Evolutionary conservation across 2,888 invertebrate genomes (phyloP), one percentile per base, ranked within the genome.

Genomic region (Vanessa cardui): DNA sequence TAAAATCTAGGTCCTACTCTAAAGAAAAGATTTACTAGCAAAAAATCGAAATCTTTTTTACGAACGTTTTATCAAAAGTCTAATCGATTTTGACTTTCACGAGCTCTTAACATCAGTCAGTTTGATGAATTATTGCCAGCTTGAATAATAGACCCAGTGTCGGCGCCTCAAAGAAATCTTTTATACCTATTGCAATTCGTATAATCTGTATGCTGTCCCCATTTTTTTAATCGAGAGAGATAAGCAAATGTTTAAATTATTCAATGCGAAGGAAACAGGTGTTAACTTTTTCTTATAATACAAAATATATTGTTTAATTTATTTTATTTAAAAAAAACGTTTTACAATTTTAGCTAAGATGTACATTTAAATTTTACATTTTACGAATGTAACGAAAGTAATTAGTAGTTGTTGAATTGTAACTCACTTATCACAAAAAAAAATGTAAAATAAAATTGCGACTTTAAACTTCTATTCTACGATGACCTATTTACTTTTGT

Each of bases 51-150:
- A 56, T 58, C 26, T 63, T 72, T 39, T 72, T 72, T 72, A 70
- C 49, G 64, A 72, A 33, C 67, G 49, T 68, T 72, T 66, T 62
- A 70, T 72, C 66, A 63, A 73, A 72, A 73, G 50, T 71, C 47
- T 83, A 82, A 83, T 78, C 78, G 80, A 78, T 79, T 77, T 76
- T 74, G 76, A 80, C 84, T 83, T 84, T 83, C 84, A 82, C 83
- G 73, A 79, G 70, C 72, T 68, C 64, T 72, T 73, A 72, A 68
- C 71, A 76, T 74, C 78, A 77, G 72, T 77, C 76, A 78, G 73
- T 76, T 78, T 71, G 74, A 80, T 79, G 76, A 77, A 76, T 79
- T 79, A 78, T 77, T 76, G 61, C 58, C 64, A 71, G 66, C 72
- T 76, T 74, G 69, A 76, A 54, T 74, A 70, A 74, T 73, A 71